These are phyloP conservation scores for Xenentodon cancila DNA, from an alignment of 2,797 vertebrate genomes.

Conservation along the genomic window DNA sequence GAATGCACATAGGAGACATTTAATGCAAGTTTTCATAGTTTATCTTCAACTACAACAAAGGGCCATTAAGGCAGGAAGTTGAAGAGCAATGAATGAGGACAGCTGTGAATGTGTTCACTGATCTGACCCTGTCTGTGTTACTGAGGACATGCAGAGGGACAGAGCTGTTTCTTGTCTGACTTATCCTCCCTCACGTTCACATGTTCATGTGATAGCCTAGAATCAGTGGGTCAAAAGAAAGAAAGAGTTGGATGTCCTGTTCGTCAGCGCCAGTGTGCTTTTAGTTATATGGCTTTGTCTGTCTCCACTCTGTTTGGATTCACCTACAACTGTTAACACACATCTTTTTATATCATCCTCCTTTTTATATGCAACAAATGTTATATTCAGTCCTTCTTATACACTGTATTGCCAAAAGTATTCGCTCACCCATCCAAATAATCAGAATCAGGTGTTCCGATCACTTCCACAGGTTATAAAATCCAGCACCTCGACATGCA, in stretches of 20 bases:
- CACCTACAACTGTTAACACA: background rate
- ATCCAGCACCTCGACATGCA: too few species aligned
- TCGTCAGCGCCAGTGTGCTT: too few species aligned
- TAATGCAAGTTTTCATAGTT: background rate
- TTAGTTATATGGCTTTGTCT: too few species aligned
- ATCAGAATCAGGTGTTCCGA: too few species aligned
- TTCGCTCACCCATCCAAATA: too few species aligned
- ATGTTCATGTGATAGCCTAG: background rate
- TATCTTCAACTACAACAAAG: background rate
- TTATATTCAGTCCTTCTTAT: background rate
- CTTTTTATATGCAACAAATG: too few species aligned
- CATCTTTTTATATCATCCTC: too few species aligned
- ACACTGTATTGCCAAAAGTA: too few species aligned
- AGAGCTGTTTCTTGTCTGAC: background rate
- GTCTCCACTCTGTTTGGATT: too few species aligned
- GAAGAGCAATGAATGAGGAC: background rate
- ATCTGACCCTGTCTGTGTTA: background rate
- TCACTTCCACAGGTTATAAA: too few species aligned
- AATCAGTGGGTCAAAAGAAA: background rate
- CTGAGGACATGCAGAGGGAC: constrained; percentile 15
- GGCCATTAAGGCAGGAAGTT: background rate
- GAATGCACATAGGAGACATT: background rate
- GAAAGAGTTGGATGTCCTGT: background rate
- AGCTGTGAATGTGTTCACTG: background rate
- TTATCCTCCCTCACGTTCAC: too few species aligned